Evolutionary conservation across 2,113 vertebrate genomes (phyloP).

Genomic region (Sturnira hondurensis): DNA sequence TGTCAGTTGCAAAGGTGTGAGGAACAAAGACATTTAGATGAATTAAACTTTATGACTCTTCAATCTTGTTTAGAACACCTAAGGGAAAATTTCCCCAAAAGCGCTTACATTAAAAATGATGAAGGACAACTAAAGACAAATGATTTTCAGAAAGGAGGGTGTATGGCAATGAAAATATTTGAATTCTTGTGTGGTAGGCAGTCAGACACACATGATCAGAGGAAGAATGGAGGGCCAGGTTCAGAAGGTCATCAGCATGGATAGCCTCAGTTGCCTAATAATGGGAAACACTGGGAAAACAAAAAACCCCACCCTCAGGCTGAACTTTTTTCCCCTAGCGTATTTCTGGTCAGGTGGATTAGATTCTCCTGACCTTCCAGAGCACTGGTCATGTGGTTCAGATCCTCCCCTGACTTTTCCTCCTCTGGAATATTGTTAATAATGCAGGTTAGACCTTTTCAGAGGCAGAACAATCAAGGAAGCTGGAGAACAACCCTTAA

Average conservation of each 20-base stretch:
- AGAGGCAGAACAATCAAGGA: neutral
- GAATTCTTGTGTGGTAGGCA: neutral
- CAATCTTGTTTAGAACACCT: conserved; percentile 54
- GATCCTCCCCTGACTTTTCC: neutral
- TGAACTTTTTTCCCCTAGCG: neutral
- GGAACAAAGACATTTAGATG: conserved; percentile 27
- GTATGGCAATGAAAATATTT: neutral
- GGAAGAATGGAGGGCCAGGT: neutral
- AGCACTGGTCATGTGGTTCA: neutral
- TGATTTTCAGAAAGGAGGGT: neutral
- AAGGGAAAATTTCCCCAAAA: conserved; percentile 37
- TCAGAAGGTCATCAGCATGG: neutral
- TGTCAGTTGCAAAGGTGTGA: conserved; percentile 43
- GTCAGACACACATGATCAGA: neutral
- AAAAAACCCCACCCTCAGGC: neutral
- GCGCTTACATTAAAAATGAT: conserved; percentile 48
- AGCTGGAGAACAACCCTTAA: neutral
- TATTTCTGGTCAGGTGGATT: neutral
- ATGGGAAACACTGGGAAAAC: neutral
- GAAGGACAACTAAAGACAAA: conserved; percentile 38
- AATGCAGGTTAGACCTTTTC: neutral
- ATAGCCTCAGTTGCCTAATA: neutral
- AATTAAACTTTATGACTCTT: conserved; percentile 57
- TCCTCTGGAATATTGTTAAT: neutral
- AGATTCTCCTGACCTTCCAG: neutral